Base-by-base conservation (phyloP, 2,113 vertebrate genomes). In the Notothenia coriiceps region DNA sequence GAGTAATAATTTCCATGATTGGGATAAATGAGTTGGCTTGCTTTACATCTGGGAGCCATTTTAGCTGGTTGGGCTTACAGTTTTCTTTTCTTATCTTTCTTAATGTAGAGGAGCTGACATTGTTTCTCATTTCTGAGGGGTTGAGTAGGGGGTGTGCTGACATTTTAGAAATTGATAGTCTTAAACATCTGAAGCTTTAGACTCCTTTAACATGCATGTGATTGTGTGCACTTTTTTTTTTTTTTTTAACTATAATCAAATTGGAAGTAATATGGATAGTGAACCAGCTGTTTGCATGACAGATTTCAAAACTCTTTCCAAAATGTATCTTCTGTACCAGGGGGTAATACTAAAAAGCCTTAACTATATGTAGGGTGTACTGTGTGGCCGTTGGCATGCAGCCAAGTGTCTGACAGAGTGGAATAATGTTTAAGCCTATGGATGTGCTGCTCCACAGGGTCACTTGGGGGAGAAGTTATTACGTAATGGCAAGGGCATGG, bases 1-100 rank as follows among this genome's bases (percentile, higher is more conserved):
- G 86, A 85, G 79, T 85, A 87, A 80, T 79, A 83, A 91, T 93
- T 94, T 93, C 89, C 91, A 92, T 90, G 78, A 89, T 88, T 87
- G 86, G 59, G 80, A 84, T 85, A 82, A 89, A 87, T 79, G 73
- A 88, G 70, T 80, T 59, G 29, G 69, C 43, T 68, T 59, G 14
- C 52, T 73, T 76, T 63, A 89, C 89, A 92, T 92, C 84, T 93
- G 91, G 79, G 70, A 86, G 75, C 74, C 35, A 77, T 92, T 87
- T 74, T 10, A 83, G 20, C 46, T 81, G 72, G 68, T 86, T 66
- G 66, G 46, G 61, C 79, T 56, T 46, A 72, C 40, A 68, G 66
- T 79, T 74, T 11, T 33, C 35, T 80, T 83, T 67, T 70, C 46
- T 43, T 5, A 0, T 46, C 20, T 68, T 33, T 59, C 18, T 71